phyloP scores from a whole-genome alignment of 1,140 invertebrate species.

The Rhopalosiphum padi region DNA sequence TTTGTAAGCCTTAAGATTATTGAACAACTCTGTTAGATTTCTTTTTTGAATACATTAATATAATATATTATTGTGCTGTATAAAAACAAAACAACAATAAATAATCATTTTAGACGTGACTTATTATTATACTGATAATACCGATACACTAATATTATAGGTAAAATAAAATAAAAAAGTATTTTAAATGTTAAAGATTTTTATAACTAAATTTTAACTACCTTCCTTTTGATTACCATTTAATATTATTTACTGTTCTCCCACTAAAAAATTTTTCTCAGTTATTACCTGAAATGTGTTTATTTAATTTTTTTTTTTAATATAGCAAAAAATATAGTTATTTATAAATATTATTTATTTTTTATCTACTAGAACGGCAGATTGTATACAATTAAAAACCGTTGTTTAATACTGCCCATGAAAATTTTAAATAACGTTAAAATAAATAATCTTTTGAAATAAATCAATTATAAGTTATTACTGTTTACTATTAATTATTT shows the following conservation, averaged over 20 bases:
- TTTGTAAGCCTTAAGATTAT: no score
- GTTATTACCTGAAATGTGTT: neutral
- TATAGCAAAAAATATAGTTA: no score
- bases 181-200: neutral
- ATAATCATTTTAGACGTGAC: neutral
- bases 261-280: no score
- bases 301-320: no score
- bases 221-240: neutral
- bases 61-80: no score
- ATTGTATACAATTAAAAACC: no score
- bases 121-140: neutral
- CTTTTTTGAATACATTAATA: no score
- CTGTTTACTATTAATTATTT: neutral
- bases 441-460: neutral
- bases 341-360: no score
- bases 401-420: no score
- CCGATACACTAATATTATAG: neutral
- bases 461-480: neutral
- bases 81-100: no score
- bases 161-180: neutral
- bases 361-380: no score
- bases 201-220: neutral
- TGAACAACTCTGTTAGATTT: no score
- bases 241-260: neutral
- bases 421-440: neutral